A percentile compares a stretch with the other conserved stretches of the same genome.
These are phyloP conservation scores for Hepsetus odoe DNA, from an alignment of 2,113 vertebrate species.

Conservation along the genomic window DNA sequence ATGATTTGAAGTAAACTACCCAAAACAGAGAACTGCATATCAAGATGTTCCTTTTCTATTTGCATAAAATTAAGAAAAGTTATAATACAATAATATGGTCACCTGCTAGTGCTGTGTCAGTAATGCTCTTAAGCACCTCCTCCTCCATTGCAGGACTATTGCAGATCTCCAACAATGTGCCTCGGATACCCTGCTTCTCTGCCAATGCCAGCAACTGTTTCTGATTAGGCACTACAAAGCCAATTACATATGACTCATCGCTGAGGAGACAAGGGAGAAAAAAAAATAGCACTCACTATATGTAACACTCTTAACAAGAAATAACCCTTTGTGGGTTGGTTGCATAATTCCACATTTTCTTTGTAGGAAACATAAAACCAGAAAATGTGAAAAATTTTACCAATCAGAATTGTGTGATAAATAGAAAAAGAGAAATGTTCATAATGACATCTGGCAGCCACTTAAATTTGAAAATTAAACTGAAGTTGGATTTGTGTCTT, in stretches of 20 bases:
- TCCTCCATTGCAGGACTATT: slow-evolving; percentile 85
- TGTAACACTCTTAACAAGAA: not conserved
- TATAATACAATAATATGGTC: too few relatives aligned
- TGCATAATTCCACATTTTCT: not conserved
- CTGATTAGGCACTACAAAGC: slow-evolving; percentile 96
- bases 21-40: too few relatives aligned
- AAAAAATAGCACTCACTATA: not conserved
- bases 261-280: slow-evolving; percentile 69
- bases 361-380: too few relatives aligned
- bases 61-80: too few relatives aligned
- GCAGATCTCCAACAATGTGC: slow-evolving; percentile 88
- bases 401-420: too few relatives aligned
- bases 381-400: too few relatives aligned
- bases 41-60: too few relatives aligned
- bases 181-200: slow-evolving; percentile 78
- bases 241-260: slow-evolving; percentile 91
- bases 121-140: slow-evolving; percentile 85
- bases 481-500: too few relatives aligned
- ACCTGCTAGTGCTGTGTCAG: slow-evolving; percentile 86
- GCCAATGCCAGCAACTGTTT: slow-evolving; percentile 87
- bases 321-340: not conserved
- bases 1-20: too few relatives aligned
- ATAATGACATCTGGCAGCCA: too few relatives aligned
- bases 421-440: too few relatives aligned
- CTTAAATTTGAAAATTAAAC: too few relatives aligned